Conservation (phyloP, 1,140 invertebrate species). For the Drosophila neocordata region DNA sequence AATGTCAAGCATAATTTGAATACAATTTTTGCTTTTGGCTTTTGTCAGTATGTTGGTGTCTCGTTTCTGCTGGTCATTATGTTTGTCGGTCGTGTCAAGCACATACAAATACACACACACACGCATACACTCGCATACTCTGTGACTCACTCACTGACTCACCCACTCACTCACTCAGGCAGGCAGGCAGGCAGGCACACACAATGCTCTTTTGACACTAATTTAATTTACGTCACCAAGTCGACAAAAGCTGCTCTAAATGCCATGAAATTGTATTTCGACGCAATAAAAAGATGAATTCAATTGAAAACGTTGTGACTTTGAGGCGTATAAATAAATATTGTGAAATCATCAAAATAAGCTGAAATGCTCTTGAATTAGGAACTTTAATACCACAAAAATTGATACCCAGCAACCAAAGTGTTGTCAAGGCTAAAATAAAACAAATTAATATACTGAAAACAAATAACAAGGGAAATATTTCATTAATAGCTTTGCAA, state of each 20-base stretch:
- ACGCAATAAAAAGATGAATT: conserved; percentile 37
- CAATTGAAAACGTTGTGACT: conserved; percentile 29
- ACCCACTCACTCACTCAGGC: background rate
- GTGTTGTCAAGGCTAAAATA: background rate
- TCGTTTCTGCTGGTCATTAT: conserved; percentile 69
- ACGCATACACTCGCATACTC: background rate
- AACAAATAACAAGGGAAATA: background rate
- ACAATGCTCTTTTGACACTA: conserved; percentile 77
- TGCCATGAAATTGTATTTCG: conserved; percentile 64
- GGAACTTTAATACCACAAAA: background rate
- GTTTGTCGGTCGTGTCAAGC: conserved; percentile 75
- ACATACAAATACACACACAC: conserved; percentile 69
- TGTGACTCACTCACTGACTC: conserved; percentile 10
- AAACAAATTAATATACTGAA: background rate
- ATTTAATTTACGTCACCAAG: conserved; percentile 72
- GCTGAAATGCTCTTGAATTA: background rate
- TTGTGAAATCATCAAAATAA: conserved; percentile 1
- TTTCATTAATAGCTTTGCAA: background rate
- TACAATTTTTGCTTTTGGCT: conserved; percentile 66
- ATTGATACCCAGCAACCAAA: background rate
- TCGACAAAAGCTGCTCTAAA: conserved; percentile 48
- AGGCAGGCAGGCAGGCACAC: conserved; percentile 45
- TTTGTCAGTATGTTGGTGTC: conserved; percentile 20
- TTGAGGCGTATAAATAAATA: conserved; percentile 13
- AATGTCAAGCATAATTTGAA: conserved; percentile 81